phyloP scores from a whole-genome alignment of 2,888 invertebrate species.

The Ormyrus thymus region DNA sequence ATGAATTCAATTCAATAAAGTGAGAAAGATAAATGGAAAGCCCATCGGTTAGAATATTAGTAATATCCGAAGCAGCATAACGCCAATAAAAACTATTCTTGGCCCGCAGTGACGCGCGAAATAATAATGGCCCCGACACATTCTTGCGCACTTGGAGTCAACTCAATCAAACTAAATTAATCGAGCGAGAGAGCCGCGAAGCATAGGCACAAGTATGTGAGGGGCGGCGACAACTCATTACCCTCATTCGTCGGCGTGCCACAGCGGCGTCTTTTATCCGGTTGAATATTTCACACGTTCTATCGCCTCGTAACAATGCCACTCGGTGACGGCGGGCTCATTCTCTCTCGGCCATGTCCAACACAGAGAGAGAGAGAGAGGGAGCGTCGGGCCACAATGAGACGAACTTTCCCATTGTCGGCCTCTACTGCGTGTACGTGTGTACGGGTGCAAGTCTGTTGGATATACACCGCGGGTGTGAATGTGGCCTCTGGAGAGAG shows the following conservation, averaged over 20 bases:
- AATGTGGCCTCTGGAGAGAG: neutral
- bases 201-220: too few relatives aligned
- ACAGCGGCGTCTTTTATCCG: slow-evolving; percentile 10
- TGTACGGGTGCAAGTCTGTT: too few relatives aligned
- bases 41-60: too few relatives aligned
- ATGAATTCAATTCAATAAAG: too few relatives aligned
- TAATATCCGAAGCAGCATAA: too few relatives aligned
- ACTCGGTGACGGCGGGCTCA: slow-evolving; percentile 2
- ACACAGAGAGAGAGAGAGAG: slow-evolving; percentile 29
- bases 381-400: slow-evolving; percentile 66
- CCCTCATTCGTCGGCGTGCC: neutral
- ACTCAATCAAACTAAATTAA: slow-evolving; percentile 37
- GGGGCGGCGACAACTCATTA: slow-evolving; percentile 17
- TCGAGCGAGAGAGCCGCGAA: neutral
- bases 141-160: neutral
- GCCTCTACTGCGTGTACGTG: neutral
- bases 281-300: slow-evolving; percentile 17
- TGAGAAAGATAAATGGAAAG: too few relatives aligned
- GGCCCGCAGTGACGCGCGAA: too few relatives aligned
- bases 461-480: neutral
- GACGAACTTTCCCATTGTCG: slow-evolving; percentile 69
- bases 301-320: slow-evolving; percentile 25
- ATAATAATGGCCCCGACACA: too few relatives aligned
- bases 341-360: slow-evolving; percentile 62
- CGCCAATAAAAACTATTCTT: too few relatives aligned